Evolutionary conservation across 2,113 vertebrate genomes (phyloP), one percentile per base, ranked within the genome.

Genomic region (Peromyscus maniculatus): DNA sequence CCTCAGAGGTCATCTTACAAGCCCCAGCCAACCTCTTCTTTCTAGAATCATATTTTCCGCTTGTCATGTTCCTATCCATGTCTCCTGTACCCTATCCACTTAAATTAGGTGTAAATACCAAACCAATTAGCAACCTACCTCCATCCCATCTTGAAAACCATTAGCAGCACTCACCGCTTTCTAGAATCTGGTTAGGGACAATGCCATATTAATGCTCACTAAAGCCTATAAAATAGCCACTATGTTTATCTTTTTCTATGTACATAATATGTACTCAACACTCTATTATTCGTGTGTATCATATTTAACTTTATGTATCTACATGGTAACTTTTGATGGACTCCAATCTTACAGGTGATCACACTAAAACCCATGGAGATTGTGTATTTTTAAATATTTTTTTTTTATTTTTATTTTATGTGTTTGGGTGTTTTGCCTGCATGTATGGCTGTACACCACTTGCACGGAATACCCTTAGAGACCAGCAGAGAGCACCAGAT

Each of bases 171-270:
- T 67, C 46, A 57, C 17, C 28, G 4, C 52, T 9, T 59, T 69
- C 78, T 22, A 69, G 69, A 28, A 24, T 93, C 74, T 78, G 64
- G 36, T 39, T 49, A 62, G 78, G 28, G 66, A 11, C 1, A 62
- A 28, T 33, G 36, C 8, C 36, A 15, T 15, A 24, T 43, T 55
- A 72, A 72, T n/a, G 21, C 39, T 87, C 11, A 39, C n/a, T 46
- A 31, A 95, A 78, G n/a, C 62, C 71, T 94, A 46, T 64, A 93
- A 91, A 97, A 55, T 24, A 96, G 62, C 71, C 77, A 78, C 17
- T 49, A 64, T 33, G 49, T 39, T 80, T 62, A 78, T 78, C 62
- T 15, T 89, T 96, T 71, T 71, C 28, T 22, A 24, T 92, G 36
- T 3, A 72, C 28, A 52, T 43, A 86, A 52, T 46, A 3, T 33